Percentiles rank a stretch among this genome's conserved stretches.
Conservation (phyloP, 2,888 invertebrate species). For the Brachypterus glaber region DNA sequence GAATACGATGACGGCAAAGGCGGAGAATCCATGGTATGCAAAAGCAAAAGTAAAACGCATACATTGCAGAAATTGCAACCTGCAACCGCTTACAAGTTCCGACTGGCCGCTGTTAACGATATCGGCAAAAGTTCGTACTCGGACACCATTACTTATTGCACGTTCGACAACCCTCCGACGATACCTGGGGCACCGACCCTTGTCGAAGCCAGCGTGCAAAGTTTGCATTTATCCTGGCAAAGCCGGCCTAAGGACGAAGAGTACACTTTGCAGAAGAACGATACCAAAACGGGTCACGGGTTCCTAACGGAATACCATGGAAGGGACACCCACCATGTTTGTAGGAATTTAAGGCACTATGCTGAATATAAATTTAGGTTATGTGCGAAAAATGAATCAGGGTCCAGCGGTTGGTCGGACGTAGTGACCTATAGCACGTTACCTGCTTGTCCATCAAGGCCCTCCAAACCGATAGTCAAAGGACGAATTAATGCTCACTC, state of each 20-base stretch:
- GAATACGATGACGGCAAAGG: constrained; percentile 67
- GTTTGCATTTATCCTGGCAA: constrained; percentile 66
- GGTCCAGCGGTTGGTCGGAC: constrained; percentile 72
- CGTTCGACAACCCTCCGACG: constrained; percentile 69
- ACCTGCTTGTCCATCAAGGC: constrained; percentile 69
- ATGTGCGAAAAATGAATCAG: constrained; percentile 74
- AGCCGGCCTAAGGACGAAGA: constrained; percentile 66
- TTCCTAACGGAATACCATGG: constrained; percentile 66
- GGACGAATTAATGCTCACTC: constrained; percentile 73
- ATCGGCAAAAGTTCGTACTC: constrained; percentile 67
- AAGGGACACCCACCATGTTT: constrained; percentile 56
- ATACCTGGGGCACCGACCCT: constrained; percentile 70
- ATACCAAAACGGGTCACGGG: constrained; percentile 32
- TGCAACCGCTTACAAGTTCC: constrained; percentile 72
- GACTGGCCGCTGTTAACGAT: constrained; percentile 74
- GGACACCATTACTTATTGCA: constrained; percentile 57
- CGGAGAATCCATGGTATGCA: constrained; percentile 62
- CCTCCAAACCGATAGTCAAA: constrained; percentile 67
- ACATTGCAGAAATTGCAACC: constrained; percentile 66
- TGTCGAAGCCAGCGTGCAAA: constrained; percentile 51
- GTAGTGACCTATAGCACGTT: constrained; percentile 67
- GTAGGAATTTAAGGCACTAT: constrained; percentile 60
- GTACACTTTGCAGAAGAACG: constrained; percentile 74
- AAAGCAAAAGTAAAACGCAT: constrained; percentile 65
- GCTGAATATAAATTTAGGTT: constrained; percentile 76